Percentiles rank a stretch among this genome's conserved stretches.
Evolutionary conservation across 2,797 vertebrate genomes (phyloP).

Genomic region (Masticophis lateralis): DNA sequence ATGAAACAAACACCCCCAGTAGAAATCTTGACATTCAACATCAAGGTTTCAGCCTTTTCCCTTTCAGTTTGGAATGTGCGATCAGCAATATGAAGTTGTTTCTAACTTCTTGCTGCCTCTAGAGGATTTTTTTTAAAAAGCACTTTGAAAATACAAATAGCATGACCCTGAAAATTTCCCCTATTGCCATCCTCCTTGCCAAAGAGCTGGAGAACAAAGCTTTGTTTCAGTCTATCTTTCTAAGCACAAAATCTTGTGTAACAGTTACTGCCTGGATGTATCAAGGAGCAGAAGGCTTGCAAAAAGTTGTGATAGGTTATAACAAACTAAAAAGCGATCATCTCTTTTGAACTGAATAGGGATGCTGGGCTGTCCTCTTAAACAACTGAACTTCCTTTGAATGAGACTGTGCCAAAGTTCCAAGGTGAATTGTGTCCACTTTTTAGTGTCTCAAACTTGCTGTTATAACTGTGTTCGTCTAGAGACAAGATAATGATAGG

Average conservation of each 20-base stretch:
- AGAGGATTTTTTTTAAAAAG: conserved; percentile 56
- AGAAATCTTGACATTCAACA: conserved; percentile 62
- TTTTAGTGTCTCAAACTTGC: conserved; percentile 38
- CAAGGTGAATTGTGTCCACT: neutral
- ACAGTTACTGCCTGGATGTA: conserved; percentile 43
- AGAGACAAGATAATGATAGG: neutral
- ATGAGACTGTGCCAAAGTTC: neutral
- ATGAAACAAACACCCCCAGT: conserved; percentile 38
- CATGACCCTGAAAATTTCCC: conserved; percentile 59
- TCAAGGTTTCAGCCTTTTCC: conserved; percentile 56
- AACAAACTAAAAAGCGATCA: neutral
- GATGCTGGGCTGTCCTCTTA: neutral
- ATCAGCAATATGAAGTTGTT: conserved; percentile 61
- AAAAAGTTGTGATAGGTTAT: conserved; percentile 42
- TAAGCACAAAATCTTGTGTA: conserved; percentile 53
- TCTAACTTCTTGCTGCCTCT: conserved; percentile 59
- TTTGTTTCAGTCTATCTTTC: conserved; percentile 63
- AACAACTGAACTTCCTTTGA: neutral
- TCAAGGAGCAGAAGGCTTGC: conserved; percentile 27
- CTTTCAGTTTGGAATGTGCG: conserved; percentile 57
- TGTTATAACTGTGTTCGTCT: neutral
- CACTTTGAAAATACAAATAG: conserved; percentile 69
- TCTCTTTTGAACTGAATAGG: neutral
- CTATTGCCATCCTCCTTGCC: neutral
- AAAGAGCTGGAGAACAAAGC: conserved; percentile 53